These are phyloP conservation scores for Chloromyia formosa DNA, from an alignment of 2,888 invertebrate species.

Conservation along the genomic window DNA sequence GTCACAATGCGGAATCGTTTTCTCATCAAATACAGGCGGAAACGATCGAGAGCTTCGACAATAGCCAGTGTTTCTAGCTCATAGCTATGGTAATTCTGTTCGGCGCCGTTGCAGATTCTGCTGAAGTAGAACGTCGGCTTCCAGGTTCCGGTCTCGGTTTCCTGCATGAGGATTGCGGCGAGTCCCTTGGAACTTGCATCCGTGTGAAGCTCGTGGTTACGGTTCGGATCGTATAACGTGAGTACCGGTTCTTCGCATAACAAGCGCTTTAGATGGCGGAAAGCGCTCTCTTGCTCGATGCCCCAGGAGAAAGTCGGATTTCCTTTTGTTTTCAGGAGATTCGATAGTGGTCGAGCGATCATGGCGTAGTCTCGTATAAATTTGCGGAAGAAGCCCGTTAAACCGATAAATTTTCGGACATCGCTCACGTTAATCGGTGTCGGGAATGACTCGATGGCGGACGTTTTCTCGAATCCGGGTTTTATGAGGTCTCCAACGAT, in stretches of 20 bases:
- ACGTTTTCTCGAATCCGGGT: no score
- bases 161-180: constrained; percentile 57
- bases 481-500: no score
- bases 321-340: constrained; percentile 8
- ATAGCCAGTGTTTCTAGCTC: constrained; percentile 59
- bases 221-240: constrained; percentile 51
- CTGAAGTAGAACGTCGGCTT: constrained; percentile 57
- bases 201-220: constrained; percentile 52
- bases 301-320: constrained; percentile 12
- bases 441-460: no score
- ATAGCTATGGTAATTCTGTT: constrained; percentile 51
- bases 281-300: constrained; percentile 49
- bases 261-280: not conserved
- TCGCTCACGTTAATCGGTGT: no score
- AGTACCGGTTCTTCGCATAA: constrained; percentile 51
- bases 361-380: not conserved
- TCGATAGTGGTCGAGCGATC: no score
- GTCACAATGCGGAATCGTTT: constrained; percentile 52
- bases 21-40: constrained; percentile 58
- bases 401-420: constrained; percentile 50
- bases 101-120: constrained; percentile 54
- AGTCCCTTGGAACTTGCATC: constrained; percentile 51
- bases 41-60: constrained; percentile 55
- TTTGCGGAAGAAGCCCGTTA: constrained; percentile 54
- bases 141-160: constrained; percentile 35